Evolutionary conservation across 2,113 vertebrate genomes (phyloP).

Genomic region (Callopanchax toddi): DNA sequence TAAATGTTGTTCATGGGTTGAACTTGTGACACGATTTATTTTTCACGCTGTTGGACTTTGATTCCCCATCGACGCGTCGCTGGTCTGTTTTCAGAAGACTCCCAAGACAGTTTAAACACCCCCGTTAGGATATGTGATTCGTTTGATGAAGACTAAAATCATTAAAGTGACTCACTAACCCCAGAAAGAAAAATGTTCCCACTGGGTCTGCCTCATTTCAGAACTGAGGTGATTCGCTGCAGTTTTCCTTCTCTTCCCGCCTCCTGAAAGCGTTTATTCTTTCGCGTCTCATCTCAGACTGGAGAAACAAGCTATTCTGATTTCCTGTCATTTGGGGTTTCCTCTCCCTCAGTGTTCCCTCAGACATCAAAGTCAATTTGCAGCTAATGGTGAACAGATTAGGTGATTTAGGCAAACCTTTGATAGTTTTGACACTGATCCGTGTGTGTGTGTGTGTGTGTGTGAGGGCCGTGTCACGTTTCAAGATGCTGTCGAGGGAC

Average conservation of each 20-base stretch:
- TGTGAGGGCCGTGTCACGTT: constrained; percentile 65
- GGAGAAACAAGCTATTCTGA: constrained; percentile 64
- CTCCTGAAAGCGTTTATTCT: constrained; percentile 66
- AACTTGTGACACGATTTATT: constrained; percentile 52
- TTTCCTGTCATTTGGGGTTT: constrained; percentile 75
- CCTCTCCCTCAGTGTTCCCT: constrained; percentile 71
- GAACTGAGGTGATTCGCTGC: constrained; percentile 43
- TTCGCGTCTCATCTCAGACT: constrained; percentile 43
- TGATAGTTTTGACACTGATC: constrained; percentile 68
- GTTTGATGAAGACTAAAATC: constrained; percentile 66
- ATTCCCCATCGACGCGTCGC: constrained; percentile 38
- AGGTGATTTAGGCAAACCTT: constrained; percentile 75
- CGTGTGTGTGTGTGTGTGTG: constrained; percentile 22
- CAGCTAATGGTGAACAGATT: constrained; percentile 72
- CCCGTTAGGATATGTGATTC: constrained; percentile 58
- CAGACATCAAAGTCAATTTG: constrained; percentile 76
- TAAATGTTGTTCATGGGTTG: constrained; percentile 39
- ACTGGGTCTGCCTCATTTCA: constrained; percentile 56
- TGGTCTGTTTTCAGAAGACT: constrained; percentile 64
- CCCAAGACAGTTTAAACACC: constrained; percentile 52
- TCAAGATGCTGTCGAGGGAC: constrained; percentile 66
- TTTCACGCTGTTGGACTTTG: constrained; percentile 42
- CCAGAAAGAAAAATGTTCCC: constrained; percentile 51
- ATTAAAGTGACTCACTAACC: constrained; percentile 55
- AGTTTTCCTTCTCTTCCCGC: constrained; percentile 65